Evolutionary conservation across 2,797 vertebrate species (phyloP).

Genomic region (Agapornis canus): DNA sequence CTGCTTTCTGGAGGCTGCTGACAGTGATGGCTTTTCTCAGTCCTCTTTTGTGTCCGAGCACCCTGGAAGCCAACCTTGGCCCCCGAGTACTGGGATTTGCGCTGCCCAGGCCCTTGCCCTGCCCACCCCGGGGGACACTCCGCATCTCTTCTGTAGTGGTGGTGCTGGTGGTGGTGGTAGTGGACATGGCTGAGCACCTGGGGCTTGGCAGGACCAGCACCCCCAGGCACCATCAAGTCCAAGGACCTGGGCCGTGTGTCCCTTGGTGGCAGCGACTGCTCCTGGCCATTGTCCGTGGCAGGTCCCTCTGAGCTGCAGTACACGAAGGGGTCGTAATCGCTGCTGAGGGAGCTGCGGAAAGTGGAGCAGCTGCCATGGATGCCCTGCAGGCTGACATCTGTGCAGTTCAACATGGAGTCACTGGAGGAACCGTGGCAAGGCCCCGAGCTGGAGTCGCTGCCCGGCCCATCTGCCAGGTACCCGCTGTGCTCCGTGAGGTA

Average conservation of each 20-base stretch:
- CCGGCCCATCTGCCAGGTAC: constrained; percentile 92
- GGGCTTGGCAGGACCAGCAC: constrained; percentile 61
- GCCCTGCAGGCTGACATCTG: constrained; percentile 92
- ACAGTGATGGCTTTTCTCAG: constrained; percentile 73
- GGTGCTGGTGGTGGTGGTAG: constrained; percentile 95
- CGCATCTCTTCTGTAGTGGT: constrained; percentile 82
- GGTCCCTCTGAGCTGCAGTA: constrained; percentile 82
- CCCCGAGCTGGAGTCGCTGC: constrained; percentile 96
- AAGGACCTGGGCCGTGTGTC: constrained; percentile 83
- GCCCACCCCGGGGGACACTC: constrained; percentile 52
- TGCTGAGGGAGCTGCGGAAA: constrained; percentile 96
- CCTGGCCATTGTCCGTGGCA: neutral
- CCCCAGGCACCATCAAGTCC: constrained; percentile 84
- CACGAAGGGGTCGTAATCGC: constrained; percentile 92
- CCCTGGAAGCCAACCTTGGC: constrained; percentile 22
- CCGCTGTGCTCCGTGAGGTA: constrained; percentile 93
- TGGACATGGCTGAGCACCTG: constrained; percentile 91
- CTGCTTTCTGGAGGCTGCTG: constrained; percentile 52
- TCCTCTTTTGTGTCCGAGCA: constrained; percentile 33
- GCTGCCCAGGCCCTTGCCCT: constrained; percentile 58
- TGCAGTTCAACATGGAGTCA: constrained; percentile 95
- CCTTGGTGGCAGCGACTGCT: constrained; percentile 45
- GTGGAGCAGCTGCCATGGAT: constrained; percentile 97
- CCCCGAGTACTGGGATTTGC: constrained; percentile 66
- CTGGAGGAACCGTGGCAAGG: constrained; percentile 96